Base-by-base conservation (phyloP, 1,140 invertebrate genomes). In the Rhizoglyphus robini region DNA sequence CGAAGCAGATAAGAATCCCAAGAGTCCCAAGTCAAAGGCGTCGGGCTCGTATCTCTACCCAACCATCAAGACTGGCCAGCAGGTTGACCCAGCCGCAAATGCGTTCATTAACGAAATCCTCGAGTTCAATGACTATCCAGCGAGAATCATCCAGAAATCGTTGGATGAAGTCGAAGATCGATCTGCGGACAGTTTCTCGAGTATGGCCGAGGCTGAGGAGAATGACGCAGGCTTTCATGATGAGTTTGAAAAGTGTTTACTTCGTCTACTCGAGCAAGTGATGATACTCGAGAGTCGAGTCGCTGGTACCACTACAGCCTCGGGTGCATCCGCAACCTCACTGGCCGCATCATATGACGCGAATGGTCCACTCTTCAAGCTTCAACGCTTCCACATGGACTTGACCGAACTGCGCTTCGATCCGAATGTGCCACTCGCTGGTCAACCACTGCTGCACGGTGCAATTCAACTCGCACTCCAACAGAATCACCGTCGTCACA, bases 381-480 rank as follows among this genome's bases (percentile, higher is more conserved):
- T 32, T 46, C 58, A 34, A 27, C 31, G 67, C 4, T 67, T 63
- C 41, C 59, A 68, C n/a, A 58, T 65, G 4, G 57, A 69, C 34
- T 62, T 69, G 36, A 63, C 66, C 30, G 67, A 68, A 38, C 29
- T 69, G 4, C 62, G 63, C 38, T 69, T 69, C 34, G 65, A 38
- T 46, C 65, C 65, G 4, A 69, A 69, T 31, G 79, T 83, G 41
- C 73, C 83, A 30, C 84, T 88, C 68, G 83, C 86, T 36, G 83
- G 88, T 71, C 89, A 94, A 74, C 83, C 87, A 23, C 88, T 94
- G 82, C 92, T 95, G 73, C 75, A 91, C 23, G 83, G 86, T 27
- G 86, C 87, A 47, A 81, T 93, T 61, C 75, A 90, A 51, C 87
- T 82, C 70, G 88, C 88, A 20, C 76, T 93, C 3, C 79, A 79